These are phyloP conservation scores for Drosophila baimaii DNA, from an alignment of 1,140 invertebrate genomes.

Conservation along the genomic window DNA sequence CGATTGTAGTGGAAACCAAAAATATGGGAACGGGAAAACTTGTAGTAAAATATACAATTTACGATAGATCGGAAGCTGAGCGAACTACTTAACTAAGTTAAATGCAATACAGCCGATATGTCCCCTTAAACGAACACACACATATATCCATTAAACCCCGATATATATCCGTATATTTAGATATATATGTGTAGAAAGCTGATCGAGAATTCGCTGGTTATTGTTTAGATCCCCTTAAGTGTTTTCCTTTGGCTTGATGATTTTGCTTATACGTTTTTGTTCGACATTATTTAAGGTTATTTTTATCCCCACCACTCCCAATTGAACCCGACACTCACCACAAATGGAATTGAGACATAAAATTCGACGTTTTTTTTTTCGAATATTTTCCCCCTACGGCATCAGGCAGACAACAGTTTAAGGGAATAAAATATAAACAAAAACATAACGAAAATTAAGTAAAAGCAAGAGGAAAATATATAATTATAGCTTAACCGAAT, in stretches of 20 bases:
- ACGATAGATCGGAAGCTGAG: constrained; percentile 72
- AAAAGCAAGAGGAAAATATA: constrained; percentile 53
- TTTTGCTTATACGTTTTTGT: constrained; percentile 45
- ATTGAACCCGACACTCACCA: constrained; percentile 33
- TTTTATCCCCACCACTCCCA: not conserved
- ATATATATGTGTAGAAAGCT: constrained; percentile 44
- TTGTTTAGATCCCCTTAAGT: constrained; percentile 21
- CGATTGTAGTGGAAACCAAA: constrained; percentile 59
- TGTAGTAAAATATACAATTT: constrained; percentile 80
- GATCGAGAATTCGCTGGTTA: constrained; percentile 50
- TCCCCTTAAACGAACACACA: constrained; percentile 49
- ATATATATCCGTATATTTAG: constrained; percentile 31
- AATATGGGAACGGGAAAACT: constrained; percentile 57
- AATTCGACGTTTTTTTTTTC: constrained; percentile 29
- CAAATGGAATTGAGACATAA: constrained; percentile 77
- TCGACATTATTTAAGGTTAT: constrained; percentile 4
- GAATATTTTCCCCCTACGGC: constrained; percentile 6
- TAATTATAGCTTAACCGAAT: constrained; percentile 85
- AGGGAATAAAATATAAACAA: constrained; percentile 61
- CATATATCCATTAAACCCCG: constrained; percentile 41
- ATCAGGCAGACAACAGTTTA: constrained; percentile 49
- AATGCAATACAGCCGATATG: constrained; percentile 54
- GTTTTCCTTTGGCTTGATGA: constrained; percentile 23
- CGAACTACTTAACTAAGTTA: constrained; percentile 57
- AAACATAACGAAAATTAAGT: constrained; percentile 46